Percentiles rank a stretch among this genome's conserved stretches.
phyloP scores from a whole-genome alignment of 1,140 invertebrate genomes.

The Acromyrmex echinatior region DNA sequence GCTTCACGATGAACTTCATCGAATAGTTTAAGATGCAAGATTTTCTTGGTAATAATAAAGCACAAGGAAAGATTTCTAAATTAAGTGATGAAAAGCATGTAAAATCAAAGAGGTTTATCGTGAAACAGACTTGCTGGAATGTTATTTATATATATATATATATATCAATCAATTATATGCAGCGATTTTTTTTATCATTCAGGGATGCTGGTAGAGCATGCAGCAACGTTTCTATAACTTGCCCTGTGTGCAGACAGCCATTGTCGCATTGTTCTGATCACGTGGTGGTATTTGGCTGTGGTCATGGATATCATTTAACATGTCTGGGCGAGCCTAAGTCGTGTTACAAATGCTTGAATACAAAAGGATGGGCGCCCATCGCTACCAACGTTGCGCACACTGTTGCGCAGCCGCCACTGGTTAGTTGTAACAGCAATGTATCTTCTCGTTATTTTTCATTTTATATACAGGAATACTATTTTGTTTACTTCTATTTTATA shows the following conservation, averaged over 20 bases:
- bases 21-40: background rate
- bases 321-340: conserved; percentile 83
- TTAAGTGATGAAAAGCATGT: background rate
- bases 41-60: background rate
- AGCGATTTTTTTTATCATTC: conserved; percentile 55
- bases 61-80: background rate
- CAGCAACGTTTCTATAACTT: conserved; percentile 79
- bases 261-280: conserved; percentile 81
- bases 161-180: conserved; percentile 14
- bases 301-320: conserved; percentile 83
- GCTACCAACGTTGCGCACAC: conserved; percentile 72
- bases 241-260: conserved; percentile 82
- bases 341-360: conserved; percentile 84
- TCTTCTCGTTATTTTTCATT: background rate
- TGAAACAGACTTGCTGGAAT: background rate
- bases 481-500: conserved; percentile 65
- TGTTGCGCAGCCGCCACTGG: conserved; percentile 70
- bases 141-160: background rate
- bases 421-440: conserved; percentile 62
- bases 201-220: conserved; percentile 83
- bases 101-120: background rate
- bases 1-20: background rate
- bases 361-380: conserved; percentile 83
- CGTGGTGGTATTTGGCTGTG: conserved; percentile 83
- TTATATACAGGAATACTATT: background rate